phyloP scores from a whole-genome alignment of 1,140 invertebrate species.

The Heterodera carotae region DNA sequence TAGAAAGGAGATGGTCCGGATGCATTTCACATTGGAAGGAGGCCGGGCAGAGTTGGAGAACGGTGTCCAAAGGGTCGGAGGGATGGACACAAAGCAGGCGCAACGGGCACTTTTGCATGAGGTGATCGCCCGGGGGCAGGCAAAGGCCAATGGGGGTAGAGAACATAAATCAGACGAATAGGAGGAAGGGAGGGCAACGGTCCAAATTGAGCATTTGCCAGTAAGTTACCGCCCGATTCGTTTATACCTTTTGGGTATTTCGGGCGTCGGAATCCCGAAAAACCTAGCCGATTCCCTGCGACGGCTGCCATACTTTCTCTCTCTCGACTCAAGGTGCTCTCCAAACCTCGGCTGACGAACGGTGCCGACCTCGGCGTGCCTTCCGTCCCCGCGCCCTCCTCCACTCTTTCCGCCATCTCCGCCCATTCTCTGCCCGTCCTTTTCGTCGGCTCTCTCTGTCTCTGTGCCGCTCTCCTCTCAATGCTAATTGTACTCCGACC shows the following conservation, averaged over 20 bases:
- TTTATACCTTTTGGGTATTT: too few species aligned
- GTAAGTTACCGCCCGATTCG: too few species aligned
- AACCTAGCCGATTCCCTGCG: too few species aligned
- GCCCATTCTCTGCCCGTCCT: slow-evolving; percentile 8
- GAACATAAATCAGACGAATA: too few species aligned
- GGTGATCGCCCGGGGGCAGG: background rate
- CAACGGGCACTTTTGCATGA: background rate
- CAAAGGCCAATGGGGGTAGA: background rate
- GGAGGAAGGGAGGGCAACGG: too few species aligned
- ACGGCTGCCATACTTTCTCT: too few species aligned
- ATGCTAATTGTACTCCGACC: slow-evolving; percentile 19
- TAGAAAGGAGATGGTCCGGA: background rate
- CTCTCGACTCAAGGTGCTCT: background rate
- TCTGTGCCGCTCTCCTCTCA: background rate
- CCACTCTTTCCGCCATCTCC: slow-evolving; percentile 19
- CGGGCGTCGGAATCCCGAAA: too few species aligned
- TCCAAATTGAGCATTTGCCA: too few species aligned
- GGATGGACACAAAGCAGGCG: slow-evolving; percentile 6
- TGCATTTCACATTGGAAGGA: slow-evolving; percentile 15
- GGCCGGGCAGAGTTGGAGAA: background rate
- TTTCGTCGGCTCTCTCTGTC: slow-evolving; percentile 14
- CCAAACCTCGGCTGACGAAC: background rate
- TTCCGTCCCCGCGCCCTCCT: background rate
- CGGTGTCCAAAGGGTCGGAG: background rate
- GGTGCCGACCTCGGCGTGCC: background rate